A percentile compares a stretch with the other conserved stretches of the same genome.
Conservation (phyloP, 2,113 vertebrate species). For the Tetrax tetrax region DNA sequence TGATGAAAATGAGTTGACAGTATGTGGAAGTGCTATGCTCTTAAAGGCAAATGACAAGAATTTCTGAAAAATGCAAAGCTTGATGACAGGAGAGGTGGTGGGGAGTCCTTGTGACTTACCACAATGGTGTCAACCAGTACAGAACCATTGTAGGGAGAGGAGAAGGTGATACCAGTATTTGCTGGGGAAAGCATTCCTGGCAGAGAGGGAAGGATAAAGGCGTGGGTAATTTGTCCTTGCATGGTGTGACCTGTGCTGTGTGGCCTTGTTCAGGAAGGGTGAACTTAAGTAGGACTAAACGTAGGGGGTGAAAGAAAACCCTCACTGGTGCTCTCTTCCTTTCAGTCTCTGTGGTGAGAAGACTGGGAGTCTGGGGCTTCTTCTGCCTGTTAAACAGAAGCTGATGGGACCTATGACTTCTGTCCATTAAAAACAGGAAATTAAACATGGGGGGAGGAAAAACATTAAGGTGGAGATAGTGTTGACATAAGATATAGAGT, state of each 20-base stretch:
- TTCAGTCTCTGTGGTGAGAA: neutral
- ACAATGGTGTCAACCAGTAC: neutral
- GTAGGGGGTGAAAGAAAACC: neutral
- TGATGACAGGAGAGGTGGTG: neutral
- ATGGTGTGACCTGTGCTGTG: neutral
- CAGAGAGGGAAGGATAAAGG: neutral
- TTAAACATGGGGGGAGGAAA: neutral
- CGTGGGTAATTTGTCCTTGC: neutral
- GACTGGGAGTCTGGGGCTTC: neutral
- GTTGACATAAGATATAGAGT: neutral
- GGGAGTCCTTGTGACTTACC: neutral
- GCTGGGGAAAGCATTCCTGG: neutral
- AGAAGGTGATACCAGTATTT: too few relatives aligned
- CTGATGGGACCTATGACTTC: neutral
- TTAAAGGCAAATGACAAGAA: neutral
- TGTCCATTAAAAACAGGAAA: constrained; percentile 3
- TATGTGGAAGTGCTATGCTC: neutral
- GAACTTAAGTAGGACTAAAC: neutral
- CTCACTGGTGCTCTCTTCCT: neutral
- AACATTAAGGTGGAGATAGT: neutral
- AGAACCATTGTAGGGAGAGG: neutral
- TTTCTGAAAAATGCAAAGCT: neutral
- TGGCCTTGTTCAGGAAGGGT: neutral
- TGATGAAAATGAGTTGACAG: neutral
- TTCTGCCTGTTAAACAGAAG: neutral